Evolutionary conservation across 2,888 invertebrate species (phyloP).

Genomic region (Silvanus unidentatus): DNA sequence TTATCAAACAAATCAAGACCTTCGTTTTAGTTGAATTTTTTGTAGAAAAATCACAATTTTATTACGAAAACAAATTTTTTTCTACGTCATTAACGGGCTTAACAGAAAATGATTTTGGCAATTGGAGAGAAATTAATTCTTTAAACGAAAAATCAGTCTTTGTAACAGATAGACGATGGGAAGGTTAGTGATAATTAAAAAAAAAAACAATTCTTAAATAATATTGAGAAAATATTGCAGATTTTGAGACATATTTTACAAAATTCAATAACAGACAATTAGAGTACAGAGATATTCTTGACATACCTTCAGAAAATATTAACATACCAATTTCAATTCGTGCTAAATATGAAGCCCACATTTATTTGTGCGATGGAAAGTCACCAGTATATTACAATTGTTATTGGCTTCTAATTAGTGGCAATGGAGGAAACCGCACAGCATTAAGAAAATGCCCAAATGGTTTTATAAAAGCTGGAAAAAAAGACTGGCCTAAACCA

Average conservation of each 20-base stretch:
- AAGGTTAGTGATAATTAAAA: too few relatives aligned
- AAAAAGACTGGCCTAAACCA: neutral
- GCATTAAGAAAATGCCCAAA: constrained; percentile 31
- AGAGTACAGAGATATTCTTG: too few relatives aligned
- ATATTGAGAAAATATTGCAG: too few relatives aligned
- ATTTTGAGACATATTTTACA: too few relatives aligned
- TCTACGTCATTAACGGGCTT: neutral
- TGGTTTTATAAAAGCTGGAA: neutral
- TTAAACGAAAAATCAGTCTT: neutral
- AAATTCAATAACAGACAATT: too few relatives aligned
- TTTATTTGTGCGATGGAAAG: constrained; percentile 30
- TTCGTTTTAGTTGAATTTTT: neutral
- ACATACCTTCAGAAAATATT: neutral
- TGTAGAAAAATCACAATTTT: neutral
- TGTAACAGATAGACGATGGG: constrained; percentile 19
- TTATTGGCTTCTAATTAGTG: constrained; percentile 36
- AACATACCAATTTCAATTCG: constrained; percentile 22
- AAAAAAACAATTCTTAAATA: neutral
- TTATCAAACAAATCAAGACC: neutral
- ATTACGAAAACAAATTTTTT: neutral
- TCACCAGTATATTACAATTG: constrained; percentile 18
- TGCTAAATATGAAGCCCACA: constrained; percentile 24
- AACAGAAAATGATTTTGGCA: neutral
- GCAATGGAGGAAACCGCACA: constrained; percentile 24
- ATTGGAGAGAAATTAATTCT: neutral